A percentile compares a stretch with the other conserved stretches of the same genome.
phyloP scores from a whole-genome alignment of 2,113 vertebrate genomes.

The Podarcis cretensis region DNA sequence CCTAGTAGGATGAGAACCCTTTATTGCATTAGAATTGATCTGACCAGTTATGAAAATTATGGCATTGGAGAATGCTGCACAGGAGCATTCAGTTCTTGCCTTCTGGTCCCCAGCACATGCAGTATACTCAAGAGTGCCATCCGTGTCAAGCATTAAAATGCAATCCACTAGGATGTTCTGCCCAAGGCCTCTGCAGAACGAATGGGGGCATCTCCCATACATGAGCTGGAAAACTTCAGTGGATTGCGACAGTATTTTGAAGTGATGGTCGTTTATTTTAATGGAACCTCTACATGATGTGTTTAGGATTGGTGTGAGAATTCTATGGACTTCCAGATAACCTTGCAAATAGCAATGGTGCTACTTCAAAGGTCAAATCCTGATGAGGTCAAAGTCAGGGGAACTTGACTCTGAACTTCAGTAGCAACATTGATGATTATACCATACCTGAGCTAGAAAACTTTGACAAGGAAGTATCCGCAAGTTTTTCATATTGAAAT shows the following conservation, averaged over 20 bases:
- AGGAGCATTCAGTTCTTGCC: neutral
- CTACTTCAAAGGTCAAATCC: neutral
- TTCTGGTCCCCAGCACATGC: neutral
- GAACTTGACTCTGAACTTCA: neutral
- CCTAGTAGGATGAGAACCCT: neutral
- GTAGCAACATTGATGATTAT: neutral
- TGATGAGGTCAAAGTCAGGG: neutral
- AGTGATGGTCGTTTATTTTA: neutral
- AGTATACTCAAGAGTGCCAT: neutral
- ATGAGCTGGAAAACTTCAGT: neutral
- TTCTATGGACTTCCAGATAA: neutral
- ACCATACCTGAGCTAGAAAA: too few relatives aligned
- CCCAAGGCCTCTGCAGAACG: too few relatives aligned
- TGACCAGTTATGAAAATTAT: neutral
- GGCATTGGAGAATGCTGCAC: neutral
- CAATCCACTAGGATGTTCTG: neutral
- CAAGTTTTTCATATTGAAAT: neutral
- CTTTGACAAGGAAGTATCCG: neutral
- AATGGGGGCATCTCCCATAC: neutral
- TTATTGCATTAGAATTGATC: neutral
- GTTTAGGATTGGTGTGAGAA: neutral
- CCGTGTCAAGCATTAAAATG: neutral
- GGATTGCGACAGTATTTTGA: neutral
- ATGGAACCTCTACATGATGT: neutral
- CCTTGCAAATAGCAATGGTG: neutral